Evolutionary conservation across 92 coral and sea anemone species (phyloP).

Genomic region (Epizoanthus fatuus): DNA sequence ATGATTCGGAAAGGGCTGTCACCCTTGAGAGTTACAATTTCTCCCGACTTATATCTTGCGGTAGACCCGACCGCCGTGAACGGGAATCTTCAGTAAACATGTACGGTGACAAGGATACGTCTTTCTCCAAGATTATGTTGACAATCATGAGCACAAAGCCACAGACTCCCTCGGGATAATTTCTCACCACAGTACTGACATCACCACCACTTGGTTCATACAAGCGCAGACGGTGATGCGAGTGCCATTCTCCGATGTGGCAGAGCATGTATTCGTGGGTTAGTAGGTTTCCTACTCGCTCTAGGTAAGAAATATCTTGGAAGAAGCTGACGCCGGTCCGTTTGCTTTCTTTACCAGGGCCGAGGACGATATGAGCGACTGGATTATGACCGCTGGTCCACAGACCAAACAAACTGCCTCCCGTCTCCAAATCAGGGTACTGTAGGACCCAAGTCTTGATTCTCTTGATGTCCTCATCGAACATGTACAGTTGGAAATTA

Average conservation of each 20-base stretch:
- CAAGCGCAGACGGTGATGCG: constrained; percentile 82
- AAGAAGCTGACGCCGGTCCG: constrained; percentile 72
- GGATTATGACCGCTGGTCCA: constrained; percentile 42
- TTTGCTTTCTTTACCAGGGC: constrained; percentile 85
- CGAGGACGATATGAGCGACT: constrained; percentile 73
- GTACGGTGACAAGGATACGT: constrained; percentile 67
- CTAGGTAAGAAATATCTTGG: constrained; percentile 85
- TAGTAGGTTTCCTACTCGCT: constrained; percentile 75
- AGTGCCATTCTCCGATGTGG: constrained; percentile 98
- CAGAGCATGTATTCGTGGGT: constrained; percentile 82
- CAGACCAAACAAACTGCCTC: constrained; percentile 92
- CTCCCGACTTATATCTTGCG: constrained; percentile 40
- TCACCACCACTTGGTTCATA: constrained; percentile 86
- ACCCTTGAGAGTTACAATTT: constrained; percentile 1
- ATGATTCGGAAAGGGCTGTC: constrained; percentile 30
- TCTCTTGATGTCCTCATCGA: constrained; percentile 61
- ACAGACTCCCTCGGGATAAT: constrained; percentile 77
- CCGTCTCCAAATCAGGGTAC: constrained; percentile 82
- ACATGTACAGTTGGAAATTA: constrained; percentile 59
- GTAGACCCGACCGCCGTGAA: not conserved
- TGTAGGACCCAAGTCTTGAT: constrained; percentile 72
- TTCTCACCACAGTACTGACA: constrained; percentile 68
- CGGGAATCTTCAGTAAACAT: constrained; percentile 40
- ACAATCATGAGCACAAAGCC: constrained; percentile 89
- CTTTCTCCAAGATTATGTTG: constrained; percentile 52